A percentile compares a stretch with the other conserved stretches of the same genome.
phyloP scores from a whole-genome alignment of 2,888 invertebrate genomes.

The Lochmaea crataegi region DNA sequence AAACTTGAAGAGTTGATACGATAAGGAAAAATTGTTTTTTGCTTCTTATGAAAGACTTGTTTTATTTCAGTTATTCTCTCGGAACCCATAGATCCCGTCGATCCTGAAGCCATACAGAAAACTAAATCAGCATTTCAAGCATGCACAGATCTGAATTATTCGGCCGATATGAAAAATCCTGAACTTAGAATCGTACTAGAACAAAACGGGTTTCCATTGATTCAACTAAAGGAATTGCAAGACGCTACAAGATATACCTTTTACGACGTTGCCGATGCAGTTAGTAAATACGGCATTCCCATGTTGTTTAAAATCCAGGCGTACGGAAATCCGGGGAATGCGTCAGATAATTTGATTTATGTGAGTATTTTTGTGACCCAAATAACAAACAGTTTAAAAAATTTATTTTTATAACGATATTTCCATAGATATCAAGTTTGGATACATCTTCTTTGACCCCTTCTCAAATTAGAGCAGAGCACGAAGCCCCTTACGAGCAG shows the following conservation, averaged over 20 bases:
- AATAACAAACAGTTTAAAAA: too few relatives aligned
- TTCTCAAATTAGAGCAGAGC: conserved; percentile 44
- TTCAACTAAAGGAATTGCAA: conserved; percentile 36
- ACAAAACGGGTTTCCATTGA: conserved; percentile 59
- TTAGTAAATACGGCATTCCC: conserved; percentile 60
- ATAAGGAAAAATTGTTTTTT: too few relatives aligned
- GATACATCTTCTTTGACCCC: conserved; percentile 41
- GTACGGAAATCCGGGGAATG: conserved; percentile 48
- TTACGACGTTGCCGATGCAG: conserved; percentile 59
- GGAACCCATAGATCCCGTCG: conserved; percentile 45
- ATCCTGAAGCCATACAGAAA: conserved; percentile 60
- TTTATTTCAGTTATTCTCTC: conserved; percentile 54
- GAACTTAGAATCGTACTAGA: conserved; percentile 57
- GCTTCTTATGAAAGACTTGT: background rate
- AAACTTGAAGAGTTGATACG: too few relatives aligned
- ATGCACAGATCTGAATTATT: conserved; percentile 56
- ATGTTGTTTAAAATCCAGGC: conserved; percentile 60
- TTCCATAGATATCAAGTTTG: conserved; percentile 26
- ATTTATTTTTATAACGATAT: background rate
- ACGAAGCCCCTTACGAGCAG: conserved; percentile 46
- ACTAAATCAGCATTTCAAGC: conserved; percentile 60
- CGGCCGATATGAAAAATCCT: conserved; percentile 52
- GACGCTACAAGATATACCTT: conserved; percentile 48
- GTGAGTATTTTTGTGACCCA: too few relatives aligned
- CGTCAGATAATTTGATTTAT: conserved; percentile 57